Percentiles rank a stretch among this genome's conserved stretches.
These are phyloP conservation scores for Gymnarchus niloticus DNA, from an alignment of 2,113 vertebrate genomes.

Conservation along the genomic window DNA sequence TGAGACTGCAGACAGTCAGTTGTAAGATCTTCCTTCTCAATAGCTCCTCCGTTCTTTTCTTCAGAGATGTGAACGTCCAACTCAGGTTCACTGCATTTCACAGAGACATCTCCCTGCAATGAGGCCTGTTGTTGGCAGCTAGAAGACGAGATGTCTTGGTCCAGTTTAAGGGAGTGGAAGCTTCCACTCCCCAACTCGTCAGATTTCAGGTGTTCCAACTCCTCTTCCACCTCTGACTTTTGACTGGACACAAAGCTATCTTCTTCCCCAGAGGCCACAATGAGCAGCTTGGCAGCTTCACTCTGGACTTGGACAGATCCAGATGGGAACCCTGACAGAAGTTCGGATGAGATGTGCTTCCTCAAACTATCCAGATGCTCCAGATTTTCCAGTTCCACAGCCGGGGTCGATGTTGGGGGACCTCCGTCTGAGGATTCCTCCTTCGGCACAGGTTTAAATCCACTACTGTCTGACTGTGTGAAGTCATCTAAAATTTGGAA, in stretches of 20 bases:
- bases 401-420: slow-evolving; percentile 52
- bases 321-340: slow-evolving; percentile 43
- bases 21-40: slow-evolving; percentile 30
- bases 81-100: slow-evolving; percentile 29
- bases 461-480: slow-evolving; percentile 38
- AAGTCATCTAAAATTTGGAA: slow-evolving; percentile 34
- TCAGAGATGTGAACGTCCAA: slow-evolving; percentile 15
- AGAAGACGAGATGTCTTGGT: slow-evolving; percentile 45
- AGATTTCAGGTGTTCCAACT: slow-evolving; percentile 53
- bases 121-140: slow-evolving; percentile 40
- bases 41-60: slow-evolving; percentile 21
- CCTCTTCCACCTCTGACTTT: slow-evolving; percentile 68
- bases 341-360: slow-evolving; percentile 37
- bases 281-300: slow-evolving; percentile 28
- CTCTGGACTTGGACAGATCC: slow-evolving; percentile 29
- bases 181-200: slow-evolving; percentile 46
- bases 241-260: slow-evolving; percentile 43
- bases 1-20: slow-evolving; percentile 17
- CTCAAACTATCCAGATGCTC: slow-evolving; percentile 55
- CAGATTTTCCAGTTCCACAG: slow-evolving; percentile 43
- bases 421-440: slow-evolving; percentile 56
- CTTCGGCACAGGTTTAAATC: slow-evolving; percentile 49
- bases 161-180: slow-evolving; percentile 52
- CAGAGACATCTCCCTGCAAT: slow-evolving; percentile 33
- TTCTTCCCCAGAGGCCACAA: slow-evolving; percentile 40